These are phyloP conservation scores for Stratiomys singularior DNA, from an alignment of 2,888 invertebrate genomes.

Conservation along the genomic window DNA sequence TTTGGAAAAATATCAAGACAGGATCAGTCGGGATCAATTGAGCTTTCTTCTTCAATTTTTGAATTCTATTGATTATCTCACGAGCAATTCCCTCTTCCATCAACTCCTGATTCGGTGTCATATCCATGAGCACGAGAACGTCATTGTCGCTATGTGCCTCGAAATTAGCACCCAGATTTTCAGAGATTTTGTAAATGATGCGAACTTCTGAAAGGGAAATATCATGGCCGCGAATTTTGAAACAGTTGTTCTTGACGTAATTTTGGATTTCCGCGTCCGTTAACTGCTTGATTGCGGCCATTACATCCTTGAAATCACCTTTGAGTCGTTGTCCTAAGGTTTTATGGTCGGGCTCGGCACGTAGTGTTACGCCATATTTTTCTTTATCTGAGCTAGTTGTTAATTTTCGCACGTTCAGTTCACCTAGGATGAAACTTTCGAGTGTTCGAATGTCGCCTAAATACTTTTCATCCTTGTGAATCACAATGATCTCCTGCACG, in stretches of 20 bases:
- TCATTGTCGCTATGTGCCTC: slow-evolving; percentile 92
- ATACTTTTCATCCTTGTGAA: slow-evolving; percentile 84
- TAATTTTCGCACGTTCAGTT: slow-evolving; percentile 89
- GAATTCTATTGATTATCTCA: slow-evolving; percentile 95
- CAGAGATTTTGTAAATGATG: slow-evolving; percentile 70
- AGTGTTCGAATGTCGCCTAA: slow-evolving; percentile 82
- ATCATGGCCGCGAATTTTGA: slow-evolving; percentile 79
- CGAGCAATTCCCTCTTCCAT: slow-evolving; percentile 94
- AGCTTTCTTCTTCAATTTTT: slow-evolving; percentile 95
- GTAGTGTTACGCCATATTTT: slow-evolving; percentile 88
- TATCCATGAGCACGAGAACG: slow-evolving; percentile 88
- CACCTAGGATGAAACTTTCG: slow-evolving; percentile 87
- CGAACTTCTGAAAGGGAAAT: slow-evolving; percentile 83
- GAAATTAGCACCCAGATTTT: slow-evolving; percentile 72
- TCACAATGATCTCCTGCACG: slow-evolving; percentile 92
- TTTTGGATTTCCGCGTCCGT: slow-evolving; percentile 82
- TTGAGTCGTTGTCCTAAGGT: slow-evolving; percentile 84
- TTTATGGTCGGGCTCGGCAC: slow-evolving; percentile 96
- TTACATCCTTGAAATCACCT: slow-evolving; percentile 88
- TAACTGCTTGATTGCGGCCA: slow-evolving; percentile 81
- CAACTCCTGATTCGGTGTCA: slow-evolving; percentile 89
- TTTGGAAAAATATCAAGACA: slow-evolving; percentile 79
- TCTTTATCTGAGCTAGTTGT: slow-evolving; percentile 89
- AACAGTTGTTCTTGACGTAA: slow-evolving; percentile 75
- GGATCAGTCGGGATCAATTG: slow-evolving; percentile 91